A percentile compares a stretch with the other conserved stretches of the same genome.
phyloP scores from a whole-genome alignment of 2,888 invertebrate genomes.

The Ormyrus pomaceus region DNA sequence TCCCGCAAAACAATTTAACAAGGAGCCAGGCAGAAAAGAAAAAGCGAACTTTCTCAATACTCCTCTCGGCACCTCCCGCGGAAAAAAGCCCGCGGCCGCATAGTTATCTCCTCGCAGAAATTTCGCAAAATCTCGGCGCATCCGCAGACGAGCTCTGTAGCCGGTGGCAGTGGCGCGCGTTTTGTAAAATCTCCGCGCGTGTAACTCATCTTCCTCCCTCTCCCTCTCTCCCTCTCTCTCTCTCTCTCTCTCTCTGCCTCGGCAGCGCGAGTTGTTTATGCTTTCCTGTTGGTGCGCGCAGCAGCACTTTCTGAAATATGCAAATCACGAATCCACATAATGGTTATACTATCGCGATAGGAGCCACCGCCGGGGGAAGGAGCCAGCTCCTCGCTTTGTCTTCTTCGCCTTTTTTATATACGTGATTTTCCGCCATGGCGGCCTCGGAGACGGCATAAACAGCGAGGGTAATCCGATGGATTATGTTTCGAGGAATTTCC shows the following conservation, averaged over 20 bases:
- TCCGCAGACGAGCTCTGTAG: not conserved
- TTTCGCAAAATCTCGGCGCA: too few relatives aligned
- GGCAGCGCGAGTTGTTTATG: conserved; percentile 72
- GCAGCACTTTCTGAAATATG: conserved; percentile 73
- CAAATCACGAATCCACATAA: conserved; percentile 75
- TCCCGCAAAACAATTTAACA: too few relatives aligned
- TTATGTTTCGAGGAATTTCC: too few relatives aligned
- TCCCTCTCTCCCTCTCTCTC: conserved; percentile 63
- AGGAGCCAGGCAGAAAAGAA: too few relatives aligned
- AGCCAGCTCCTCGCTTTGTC: not conserved
- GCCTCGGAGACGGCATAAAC: too few relatives aligned
- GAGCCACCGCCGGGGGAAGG: conserved; percentile 27
- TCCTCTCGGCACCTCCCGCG: too few relatives aligned
- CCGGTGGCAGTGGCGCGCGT: conserved; percentile 52
- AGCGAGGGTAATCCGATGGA: too few relatives aligned
- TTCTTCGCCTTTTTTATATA: conserved; percentile 11
- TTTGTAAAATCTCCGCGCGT: conserved; percentile 73
- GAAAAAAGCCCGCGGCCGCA: too few relatives aligned
- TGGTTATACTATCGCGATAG: conserved; percentile 68
- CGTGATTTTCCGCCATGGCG: conserved; percentile 37
- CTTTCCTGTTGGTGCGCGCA: conserved; percentile 70
- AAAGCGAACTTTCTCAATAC: too few relatives aligned
- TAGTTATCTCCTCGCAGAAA: too few relatives aligned
- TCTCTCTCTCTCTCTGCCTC: conserved; percentile 61
- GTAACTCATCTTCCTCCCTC: conserved; percentile 74